phyloP scores from a whole-genome alignment of 2,888 invertebrate species.

The Heliconius aoede region DNA sequence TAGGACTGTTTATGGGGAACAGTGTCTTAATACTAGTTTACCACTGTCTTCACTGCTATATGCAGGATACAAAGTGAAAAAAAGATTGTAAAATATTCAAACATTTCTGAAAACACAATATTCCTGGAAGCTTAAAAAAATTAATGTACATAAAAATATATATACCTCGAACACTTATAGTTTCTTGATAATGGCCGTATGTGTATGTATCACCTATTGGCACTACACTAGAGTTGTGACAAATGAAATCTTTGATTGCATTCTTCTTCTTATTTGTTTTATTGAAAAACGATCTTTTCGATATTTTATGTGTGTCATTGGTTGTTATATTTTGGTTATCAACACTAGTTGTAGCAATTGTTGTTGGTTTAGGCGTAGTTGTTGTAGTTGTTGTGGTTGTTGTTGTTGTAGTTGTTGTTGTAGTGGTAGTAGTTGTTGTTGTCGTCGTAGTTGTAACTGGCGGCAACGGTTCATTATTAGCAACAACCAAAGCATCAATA shows the following conservation, averaged over 20 bases:
- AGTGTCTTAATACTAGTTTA: too few relatives aligned
- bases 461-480: conserved; percentile 86
- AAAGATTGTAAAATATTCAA: too few relatives aligned
- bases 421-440: conserved; percentile 74
- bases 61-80: too few relatives aligned
- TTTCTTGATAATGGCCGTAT: conserved; percentile 88
- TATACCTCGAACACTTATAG: conserved; percentile 87
- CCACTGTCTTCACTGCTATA: too few relatives aligned
- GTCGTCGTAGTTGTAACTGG: conserved; percentile 79
- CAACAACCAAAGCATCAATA: conserved; percentile 88
- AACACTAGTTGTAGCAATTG: conserved; percentile 52
- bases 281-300: conserved; percentile 57
- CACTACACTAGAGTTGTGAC: conserved; percentile 82
- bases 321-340: conserved; percentile 45
- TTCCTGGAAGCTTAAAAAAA: not conserved
- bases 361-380: conserved; percentile 53
- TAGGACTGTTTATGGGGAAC: too few relatives aligned
- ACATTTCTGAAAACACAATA: too few relatives aligned
- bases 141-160: conserved; percentile 30
- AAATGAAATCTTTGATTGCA: conserved; percentile 58
- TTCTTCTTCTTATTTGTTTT: conserved; percentile 55
- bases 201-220: conserved; percentile 86
- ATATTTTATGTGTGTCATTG: conserved; percentile 55
- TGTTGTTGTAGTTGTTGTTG: conserved; percentile 73
- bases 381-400: conserved; percentile 64